Conservation (phyloP, 1,140 invertebrate species). For the Cepaea nemoralis region DNA sequence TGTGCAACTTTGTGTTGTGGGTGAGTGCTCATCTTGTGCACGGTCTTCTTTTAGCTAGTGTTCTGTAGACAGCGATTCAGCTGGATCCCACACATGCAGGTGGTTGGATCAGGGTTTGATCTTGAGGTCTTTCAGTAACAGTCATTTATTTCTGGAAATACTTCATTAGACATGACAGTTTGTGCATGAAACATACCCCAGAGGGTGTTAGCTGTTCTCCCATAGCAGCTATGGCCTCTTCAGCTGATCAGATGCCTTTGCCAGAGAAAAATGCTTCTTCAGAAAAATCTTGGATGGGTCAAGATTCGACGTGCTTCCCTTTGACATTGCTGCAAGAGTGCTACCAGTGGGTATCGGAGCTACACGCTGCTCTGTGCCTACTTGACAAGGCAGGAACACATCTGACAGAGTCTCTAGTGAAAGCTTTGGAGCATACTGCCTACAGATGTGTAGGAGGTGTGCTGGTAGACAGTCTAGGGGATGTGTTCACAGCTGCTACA, state of each 20-base stretch:
- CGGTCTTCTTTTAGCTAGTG: no score
- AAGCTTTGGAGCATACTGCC: conserved; percentile 49
- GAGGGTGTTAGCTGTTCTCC: background rate
- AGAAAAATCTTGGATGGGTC: conserved; percentile 2
- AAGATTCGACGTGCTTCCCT: background rate
- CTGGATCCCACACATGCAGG: no score
- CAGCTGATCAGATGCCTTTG: background rate
- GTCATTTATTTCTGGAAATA: no score
- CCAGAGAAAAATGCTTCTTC: background rate
- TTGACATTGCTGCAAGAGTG: conserved; percentile 37
- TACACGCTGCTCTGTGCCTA: conserved; percentile 53
- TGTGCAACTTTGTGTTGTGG: no score
- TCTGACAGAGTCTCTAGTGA: conserved; percentile 52
- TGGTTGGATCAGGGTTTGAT: no score
- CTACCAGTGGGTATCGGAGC: conserved; percentile 51
- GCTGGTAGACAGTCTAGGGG: conserved; percentile 43
- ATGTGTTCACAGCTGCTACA: conserved; percentile 51
- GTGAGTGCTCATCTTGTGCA: no score
- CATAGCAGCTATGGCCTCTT: background rate
- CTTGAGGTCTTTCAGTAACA: no score
- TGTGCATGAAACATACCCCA: no score
- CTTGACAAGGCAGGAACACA: conserved; percentile 61
- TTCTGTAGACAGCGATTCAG: no score
- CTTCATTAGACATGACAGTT: no score
- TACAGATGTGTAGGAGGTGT: conserved; percentile 53